Evolutionary conservation across 35 echinoderm and acorn worm genomes (phyloP).

Genomic region (Nesometra sesokonis): DNA sequence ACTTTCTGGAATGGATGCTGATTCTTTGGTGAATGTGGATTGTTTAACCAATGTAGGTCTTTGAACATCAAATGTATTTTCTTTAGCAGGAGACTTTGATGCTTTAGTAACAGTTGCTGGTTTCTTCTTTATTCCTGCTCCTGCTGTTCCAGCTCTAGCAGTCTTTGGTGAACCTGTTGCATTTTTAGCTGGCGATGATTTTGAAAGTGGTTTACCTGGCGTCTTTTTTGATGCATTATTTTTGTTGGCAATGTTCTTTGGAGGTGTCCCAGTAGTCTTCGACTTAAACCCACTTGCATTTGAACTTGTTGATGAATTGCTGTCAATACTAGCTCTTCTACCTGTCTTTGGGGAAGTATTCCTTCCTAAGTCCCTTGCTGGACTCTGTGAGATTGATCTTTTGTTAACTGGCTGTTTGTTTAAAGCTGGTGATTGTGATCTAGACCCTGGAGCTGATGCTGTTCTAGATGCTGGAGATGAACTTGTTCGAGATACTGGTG

Average conservation of each 20-base stretch:
- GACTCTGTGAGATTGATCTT: conserved; percentile 16
- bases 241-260: neutral
- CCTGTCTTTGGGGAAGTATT: conserved; percentile 17
- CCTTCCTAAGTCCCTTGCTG: neutral
- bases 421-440: conserved; percentile 29
- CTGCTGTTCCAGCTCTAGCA: conserved; percentile 9
- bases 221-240: neutral
- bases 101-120: neutral
- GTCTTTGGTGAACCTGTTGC: conserved; percentile 10
- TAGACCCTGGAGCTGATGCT: conserved; percentile 23
- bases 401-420: conserved; percentile 5
- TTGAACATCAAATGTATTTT: conserved; percentile 7
- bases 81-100: conserved; percentile 8
- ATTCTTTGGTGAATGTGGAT: conserved; percentile 97
- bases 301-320: conserved; percentile 22
- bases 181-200: neutral
- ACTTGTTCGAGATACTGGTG: conserved; percentile 10
- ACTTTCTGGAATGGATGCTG: conserved; percentile 75
- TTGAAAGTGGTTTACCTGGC: neutral
- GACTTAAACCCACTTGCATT: neutral
- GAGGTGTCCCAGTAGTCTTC: neutral
- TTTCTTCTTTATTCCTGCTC: conserved; percentile 14
- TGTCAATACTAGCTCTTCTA: conserved; percentile 6
- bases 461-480: conserved; percentile 22
- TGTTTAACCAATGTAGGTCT: conserved; percentile 79